Base-by-base conservation (phyloP, 2,797 vertebrate genomes). In the Catamblyrhynchus diadema region DNA sequence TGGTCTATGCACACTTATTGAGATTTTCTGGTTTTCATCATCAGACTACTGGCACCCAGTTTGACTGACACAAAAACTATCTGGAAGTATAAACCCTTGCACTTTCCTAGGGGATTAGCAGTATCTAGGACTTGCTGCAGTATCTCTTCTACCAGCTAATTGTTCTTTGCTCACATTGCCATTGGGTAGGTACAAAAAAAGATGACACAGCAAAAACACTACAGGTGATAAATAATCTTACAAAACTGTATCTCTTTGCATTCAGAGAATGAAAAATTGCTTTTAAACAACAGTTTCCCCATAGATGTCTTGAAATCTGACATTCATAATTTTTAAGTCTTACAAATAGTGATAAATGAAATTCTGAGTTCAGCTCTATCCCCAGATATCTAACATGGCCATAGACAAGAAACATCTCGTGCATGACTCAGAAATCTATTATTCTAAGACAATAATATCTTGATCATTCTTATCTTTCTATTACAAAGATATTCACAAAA, bases 361-460 rank as follows among this genome's bases (percentile, higher is more conserved):
- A 93, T 65, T 87, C 39, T 62, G 59, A 71, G 79, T 82, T 95
- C 72, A 66, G 23, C 24, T 86, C 84, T 78, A 69, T 61, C 56
- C 33, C 75, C 75, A 56, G 39, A 74, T 66, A 72, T 23, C 19
- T 79, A 90, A 88, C 41, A 73, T 50, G 53, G 54, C 41, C 81
- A 75, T 4, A 92, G 81, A 93, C 77, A 64, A 84, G 90, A 86
- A 88, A 23, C 4, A 9, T 44, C 61, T 65, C 16, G 1, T 60
- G 33, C 11, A 25, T 86, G 82, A 88, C 44, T 81, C 65, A 91
- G 53, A 86, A 81, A 80, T 57, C 62, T 83, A 56, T 83, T 86
- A 42, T 89, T 92, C 61, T 66, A 86, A 81, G 48, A 87, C 35
- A 92, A 45, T 60, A 92, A 78, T 54, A 75, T 88, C 85, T 95